Evolutionary conservation across 2,888 invertebrate species (phyloP).

Genomic region (Cotesia congregata): DNA sequence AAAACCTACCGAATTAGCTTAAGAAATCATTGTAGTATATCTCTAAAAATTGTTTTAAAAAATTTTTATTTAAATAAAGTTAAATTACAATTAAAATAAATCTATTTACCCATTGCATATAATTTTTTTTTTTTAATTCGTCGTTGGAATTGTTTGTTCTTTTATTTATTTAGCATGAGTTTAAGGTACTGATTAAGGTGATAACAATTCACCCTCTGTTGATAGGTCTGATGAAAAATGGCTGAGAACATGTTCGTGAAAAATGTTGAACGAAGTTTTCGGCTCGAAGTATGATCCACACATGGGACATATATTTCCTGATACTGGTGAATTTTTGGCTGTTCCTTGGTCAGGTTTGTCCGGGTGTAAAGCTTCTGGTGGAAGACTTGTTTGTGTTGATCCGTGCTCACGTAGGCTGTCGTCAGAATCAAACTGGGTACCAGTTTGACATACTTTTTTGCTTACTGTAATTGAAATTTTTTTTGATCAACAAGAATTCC

Average conservation of each 20-base stretch:
- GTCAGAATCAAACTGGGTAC: conserved; percentile 62
- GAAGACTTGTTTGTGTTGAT: conserved; percentile 62
- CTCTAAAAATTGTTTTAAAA: background rate
- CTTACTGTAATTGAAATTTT: conserved; percentile 49
- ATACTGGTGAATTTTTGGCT: conserved; percentile 50
- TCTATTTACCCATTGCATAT: background rate
- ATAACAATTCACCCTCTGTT: conserved; percentile 45
- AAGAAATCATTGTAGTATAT: conserved; percentile 50
- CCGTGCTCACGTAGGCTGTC: conserved; percentile 60
- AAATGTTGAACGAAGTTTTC: conserved; percentile 75
- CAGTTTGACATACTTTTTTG: conserved; percentile 61
- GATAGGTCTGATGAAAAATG: conserved; percentile 77
- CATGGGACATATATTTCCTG: conserved; percentile 79
- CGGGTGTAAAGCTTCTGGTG: conserved; percentile 50
- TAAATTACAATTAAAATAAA: conserved; percentile 21
- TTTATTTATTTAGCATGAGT: too few relatives aligned
- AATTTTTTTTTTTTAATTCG: too few relatives aligned
- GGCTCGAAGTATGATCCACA: conserved; percentile 78
- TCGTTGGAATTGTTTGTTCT: too few relatives aligned
- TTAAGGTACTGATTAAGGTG: background rate
- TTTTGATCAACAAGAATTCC: too few relatives aligned
- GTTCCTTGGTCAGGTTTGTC: conserved; percentile 58
- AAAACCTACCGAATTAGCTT: conserved; percentile 81
- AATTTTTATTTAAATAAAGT: background rate
- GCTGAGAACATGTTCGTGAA: conserved; percentile 82